Base-by-base conservation (phyloP, 2,113 vertebrate genomes). In the Sander lucioperca region DNA sequence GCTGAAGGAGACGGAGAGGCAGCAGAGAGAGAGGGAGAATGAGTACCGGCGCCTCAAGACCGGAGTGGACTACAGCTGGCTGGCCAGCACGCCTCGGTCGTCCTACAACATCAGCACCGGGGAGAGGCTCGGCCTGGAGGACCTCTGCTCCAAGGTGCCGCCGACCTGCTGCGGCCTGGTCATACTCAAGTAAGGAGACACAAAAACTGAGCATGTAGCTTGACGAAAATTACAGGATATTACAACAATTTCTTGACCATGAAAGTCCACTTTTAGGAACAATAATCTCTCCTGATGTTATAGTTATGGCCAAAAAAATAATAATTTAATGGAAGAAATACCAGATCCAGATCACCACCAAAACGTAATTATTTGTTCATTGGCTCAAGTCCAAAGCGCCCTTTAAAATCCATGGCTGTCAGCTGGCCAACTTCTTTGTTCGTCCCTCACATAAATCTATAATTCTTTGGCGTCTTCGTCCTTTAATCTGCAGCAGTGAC, bases 61-160 rank as follows among this genome's bases (percentile, higher is more conserved):
- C 0, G 97, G 97, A 0, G 98, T 97, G 85, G 98, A 99, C 93
- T 99, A 99, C 85, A 97, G 97, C 95, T 99, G 98, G 98, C 95
- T 99, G 93, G 95, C 96, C 85, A 97, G 94, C 89, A 56, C 94
- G 0, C 96, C 97, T 0, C 96, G 96, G 76, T 94, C 93, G 56
- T 84, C 91, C 84, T 96, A 95, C 1, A 96, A 95, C 89, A 94
- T 99, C 94, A 97, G 96, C 94, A 96, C 97, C 0, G 96, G 95
- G 0, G 97, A 99, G 69, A 91, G 95, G 74, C 94, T 99, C 68
- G 95, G 96, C 68, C 95, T 99, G 81, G 98, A 99, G 89, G 97
- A 97, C 4, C 95, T 97, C 47, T 99, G 98, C 77, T 83, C 94
- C 94, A 97, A 96, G 92, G 96, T 99, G 87, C 96, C 96, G 1